phyloP scores from a whole-genome alignment of 1,140 invertebrate genomes.

The Drosophila ananassae region DNA sequence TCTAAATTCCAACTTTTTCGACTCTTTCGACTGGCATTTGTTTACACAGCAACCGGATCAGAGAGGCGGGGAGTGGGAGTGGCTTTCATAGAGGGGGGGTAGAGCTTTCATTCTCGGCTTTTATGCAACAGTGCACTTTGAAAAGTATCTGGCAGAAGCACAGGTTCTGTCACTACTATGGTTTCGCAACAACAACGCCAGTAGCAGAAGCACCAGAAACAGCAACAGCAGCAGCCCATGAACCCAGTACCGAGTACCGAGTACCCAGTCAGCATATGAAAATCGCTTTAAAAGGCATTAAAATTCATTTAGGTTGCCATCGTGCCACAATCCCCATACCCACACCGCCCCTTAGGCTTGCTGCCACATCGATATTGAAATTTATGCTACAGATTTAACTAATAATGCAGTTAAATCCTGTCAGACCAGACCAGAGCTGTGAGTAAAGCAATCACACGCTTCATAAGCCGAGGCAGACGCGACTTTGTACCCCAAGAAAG shows the following conservation, averaged over 20 bases:
- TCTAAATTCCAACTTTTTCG: conserved; percentile 32
- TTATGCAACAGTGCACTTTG: conserved; percentile 78
- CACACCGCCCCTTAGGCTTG: background rate
- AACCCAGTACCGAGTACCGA: conserved; percentile 13
- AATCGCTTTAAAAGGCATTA: conserved; percentile 73
- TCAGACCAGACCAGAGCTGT: conserved; percentile 65
- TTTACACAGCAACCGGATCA: conserved; percentile 49
- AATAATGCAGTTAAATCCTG: conserved; percentile 81
- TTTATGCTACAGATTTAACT: conserved; percentile 79
- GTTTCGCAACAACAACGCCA: conserved; percentile 47
- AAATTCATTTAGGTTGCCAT: conserved; percentile 76
- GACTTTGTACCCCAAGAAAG: conserved; percentile 39
- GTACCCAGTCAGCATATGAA: conserved; percentile 62
- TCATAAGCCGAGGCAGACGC: conserved; percentile 75
- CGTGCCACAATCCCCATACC: background rate
- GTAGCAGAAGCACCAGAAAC: conserved; percentile 6
- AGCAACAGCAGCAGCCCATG: too few relatives aligned
- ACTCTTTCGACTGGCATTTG: conserved; percentile 37
- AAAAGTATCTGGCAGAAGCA: conserved; percentile 56
- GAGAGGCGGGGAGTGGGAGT: conserved; percentile 1
- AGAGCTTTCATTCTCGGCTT: conserved; percentile 73
- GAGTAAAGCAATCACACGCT: conserved; percentile 81
- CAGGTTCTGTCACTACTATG: conserved; percentile 51
- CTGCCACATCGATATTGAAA: conserved; percentile 74
- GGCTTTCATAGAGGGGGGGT: too few relatives aligned